These are phyloP conservation scores for Nasonia giraulti DNA, from an alignment of 1,140 invertebrate genomes.

Conservation along the genomic window DNA sequence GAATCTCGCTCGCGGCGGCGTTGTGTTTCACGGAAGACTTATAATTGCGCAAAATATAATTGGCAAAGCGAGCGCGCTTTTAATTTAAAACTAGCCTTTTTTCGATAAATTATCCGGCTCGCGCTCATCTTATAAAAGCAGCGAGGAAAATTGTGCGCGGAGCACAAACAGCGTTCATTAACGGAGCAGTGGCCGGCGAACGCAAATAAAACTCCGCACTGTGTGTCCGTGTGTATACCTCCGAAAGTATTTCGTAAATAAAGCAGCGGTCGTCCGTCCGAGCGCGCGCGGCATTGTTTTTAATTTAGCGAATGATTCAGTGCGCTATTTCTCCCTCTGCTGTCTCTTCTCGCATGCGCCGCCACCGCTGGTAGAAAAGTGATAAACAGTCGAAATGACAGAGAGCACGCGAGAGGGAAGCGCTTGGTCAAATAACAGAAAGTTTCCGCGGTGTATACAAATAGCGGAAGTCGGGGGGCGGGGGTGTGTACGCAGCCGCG, in stretches of 20 bases:
- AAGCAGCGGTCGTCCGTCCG: neutral
- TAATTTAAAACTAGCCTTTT: neutral
- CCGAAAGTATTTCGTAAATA: neutral
- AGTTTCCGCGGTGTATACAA: neutral
- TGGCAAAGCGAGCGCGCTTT: neutral
- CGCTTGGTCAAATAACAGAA: slow-evolving; percentile 5
- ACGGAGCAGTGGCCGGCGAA: neutral
- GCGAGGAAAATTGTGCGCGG: neutral
- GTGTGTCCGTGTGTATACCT: neutral
- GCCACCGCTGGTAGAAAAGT: neutral
- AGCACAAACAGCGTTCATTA: neutral
- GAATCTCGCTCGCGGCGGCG: no score
- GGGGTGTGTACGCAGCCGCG: neutral
- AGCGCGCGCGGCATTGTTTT: neutral
- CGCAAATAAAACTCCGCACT: neutral
- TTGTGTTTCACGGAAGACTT: neutral
- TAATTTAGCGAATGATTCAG: slow-evolving; percentile 7
- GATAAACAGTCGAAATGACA: neutral
- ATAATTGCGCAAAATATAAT: neutral
- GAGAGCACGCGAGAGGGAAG: neutral
- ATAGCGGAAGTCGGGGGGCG: neutral
- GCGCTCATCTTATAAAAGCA: neutral
- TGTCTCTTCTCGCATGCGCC: neutral
- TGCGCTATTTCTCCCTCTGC: neutral
- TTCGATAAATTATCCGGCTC: neutral